Conservation (phyloP, 2,797 vertebrate genomes). For the Halcyon chelicuti region DNA sequence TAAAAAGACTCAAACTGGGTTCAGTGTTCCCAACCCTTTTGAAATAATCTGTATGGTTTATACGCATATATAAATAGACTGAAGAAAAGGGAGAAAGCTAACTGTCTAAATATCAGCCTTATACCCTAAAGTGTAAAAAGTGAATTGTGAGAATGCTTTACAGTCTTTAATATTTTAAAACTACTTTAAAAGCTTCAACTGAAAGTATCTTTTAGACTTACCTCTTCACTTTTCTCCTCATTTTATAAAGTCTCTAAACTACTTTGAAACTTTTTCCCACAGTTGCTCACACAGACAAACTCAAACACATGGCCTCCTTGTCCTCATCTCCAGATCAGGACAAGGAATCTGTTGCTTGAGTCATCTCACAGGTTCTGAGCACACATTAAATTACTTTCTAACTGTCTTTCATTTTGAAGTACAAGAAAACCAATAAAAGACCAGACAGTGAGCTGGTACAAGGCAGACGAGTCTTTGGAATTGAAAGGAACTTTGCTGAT, state of each 20-base stretch:
- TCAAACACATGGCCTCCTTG: neutral
- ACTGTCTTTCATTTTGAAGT: neutral
- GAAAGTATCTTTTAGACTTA: neutral
- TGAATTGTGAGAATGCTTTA: neutral
- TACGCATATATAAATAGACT: accelerated
- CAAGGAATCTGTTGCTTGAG: neutral
- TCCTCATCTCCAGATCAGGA: neutral
- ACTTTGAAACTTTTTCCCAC: neutral
- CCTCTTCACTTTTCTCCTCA: neutral
- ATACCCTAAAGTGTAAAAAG: neutral
- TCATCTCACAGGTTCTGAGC: neutral
- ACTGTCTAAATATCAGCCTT: neutral
- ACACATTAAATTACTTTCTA: neutral
- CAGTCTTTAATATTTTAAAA: neutral
- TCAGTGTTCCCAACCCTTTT: neutral
- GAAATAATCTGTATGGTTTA: neutral
- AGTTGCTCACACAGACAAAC: neutral
- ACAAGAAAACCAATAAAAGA: neutral
- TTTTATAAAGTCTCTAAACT: neutral
- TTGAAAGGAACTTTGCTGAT: neutral
- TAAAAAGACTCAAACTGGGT: neutral
- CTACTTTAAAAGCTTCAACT: neutral
- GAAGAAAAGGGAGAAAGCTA: neutral
- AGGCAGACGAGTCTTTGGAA: neutral
- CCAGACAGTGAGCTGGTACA: neutral